Evolutionary conservation across 2,797 vertebrate genomes (phyloP).

Genomic region (Pseudochromis fuscus): DNA sequence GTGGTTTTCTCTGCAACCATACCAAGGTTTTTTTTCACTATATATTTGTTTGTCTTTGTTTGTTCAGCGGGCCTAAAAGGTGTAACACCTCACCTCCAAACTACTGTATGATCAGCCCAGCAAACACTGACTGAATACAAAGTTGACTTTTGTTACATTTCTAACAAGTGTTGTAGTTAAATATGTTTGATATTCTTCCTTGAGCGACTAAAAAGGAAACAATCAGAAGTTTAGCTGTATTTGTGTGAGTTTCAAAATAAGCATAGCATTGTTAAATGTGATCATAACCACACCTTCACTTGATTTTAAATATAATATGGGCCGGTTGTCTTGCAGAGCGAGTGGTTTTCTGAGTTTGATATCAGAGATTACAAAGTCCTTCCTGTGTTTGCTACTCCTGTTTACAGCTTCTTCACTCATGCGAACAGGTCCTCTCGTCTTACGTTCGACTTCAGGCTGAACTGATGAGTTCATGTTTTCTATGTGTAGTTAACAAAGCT

Average conservation of each 20-base stretch:
- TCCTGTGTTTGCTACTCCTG: slow-evolving; percentile 50
- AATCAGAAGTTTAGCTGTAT: neutral
- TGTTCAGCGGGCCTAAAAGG: neutral
- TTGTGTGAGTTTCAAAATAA: neutral
- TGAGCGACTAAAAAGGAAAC: neutral
- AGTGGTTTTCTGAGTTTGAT: slow-evolving; percentile 18
- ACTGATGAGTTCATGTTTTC: accelerated
- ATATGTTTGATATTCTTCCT: neutral
- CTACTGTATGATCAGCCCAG: too few species aligned
- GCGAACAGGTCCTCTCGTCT: slow-evolving; percentile 5
- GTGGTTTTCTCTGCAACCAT: neutral
- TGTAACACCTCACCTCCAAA: neutral
- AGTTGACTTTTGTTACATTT: too few species aligned
- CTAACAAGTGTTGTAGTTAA: neutral
- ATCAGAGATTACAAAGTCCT: slow-evolving; percentile 30
- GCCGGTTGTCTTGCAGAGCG: neutral
- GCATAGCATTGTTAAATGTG: neutral
- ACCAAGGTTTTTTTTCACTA: neutral
- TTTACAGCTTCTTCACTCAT: slow-evolving; percentile 25
- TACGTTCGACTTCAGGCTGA: neutral
- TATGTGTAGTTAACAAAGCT: slow-evolving; percentile 35
- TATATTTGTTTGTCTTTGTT: too few species aligned
- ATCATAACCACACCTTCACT: neutral
- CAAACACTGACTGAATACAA: too few species aligned
- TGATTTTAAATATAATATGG: slow-evolving; percentile 2